Evolutionary conservation across 1,140 invertebrate species (phyloP).

Genomic region (Dinothrombium tinctorium): DNA sequence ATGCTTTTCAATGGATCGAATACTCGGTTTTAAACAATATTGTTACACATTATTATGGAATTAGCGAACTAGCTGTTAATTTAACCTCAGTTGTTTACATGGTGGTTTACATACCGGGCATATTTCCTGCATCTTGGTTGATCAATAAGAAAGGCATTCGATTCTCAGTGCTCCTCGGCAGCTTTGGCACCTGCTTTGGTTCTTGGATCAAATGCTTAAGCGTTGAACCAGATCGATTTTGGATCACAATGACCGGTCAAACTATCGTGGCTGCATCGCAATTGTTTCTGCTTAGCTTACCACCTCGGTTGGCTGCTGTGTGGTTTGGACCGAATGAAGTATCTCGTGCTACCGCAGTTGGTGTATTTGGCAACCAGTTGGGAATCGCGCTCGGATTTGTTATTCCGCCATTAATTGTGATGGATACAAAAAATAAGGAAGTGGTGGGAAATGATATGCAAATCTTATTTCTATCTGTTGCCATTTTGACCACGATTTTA

Average conservation of each 20-base stretch:
- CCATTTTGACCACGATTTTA: conserved; percentile 24
- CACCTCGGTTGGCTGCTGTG: conserved; percentile 70
- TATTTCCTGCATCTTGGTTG: conserved; percentile 82
- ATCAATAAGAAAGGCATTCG: conserved; percentile 74
- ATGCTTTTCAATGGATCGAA: conserved; percentile 39
- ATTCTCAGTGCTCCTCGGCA: conserved; percentile 52
- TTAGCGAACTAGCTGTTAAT: conserved; percentile 46
- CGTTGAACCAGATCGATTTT: conserved; percentile 49
- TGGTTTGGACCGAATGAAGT: conserved; percentile 93
- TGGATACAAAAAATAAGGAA: conserved; percentile 9
- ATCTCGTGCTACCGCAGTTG: conserved; percentile 84
- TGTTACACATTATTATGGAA: conserved; percentile 24
- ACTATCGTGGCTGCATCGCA: conserved; percentile 58
- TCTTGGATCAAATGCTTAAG: conserved; percentile 75
- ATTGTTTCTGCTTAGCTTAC: conserved; percentile 79
- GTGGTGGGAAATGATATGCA: conserved; percentile 11
- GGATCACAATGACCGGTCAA: conserved; percentile 64
- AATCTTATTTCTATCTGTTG: conserved; percentile 24
- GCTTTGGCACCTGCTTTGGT: conserved; percentile 60
- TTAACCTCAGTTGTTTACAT: conserved; percentile 96
- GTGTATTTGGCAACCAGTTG: conserved; percentile 97
- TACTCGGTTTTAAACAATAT: conserved; percentile 25
- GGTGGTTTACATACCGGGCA: conserved; percentile 81
- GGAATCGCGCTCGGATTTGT: conserved; percentile 13
- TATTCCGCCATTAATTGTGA: conserved; percentile 1